Base-by-base conservation (phyloP, 2,797 vertebrate species). In the Urophycis tenuis region DNA sequence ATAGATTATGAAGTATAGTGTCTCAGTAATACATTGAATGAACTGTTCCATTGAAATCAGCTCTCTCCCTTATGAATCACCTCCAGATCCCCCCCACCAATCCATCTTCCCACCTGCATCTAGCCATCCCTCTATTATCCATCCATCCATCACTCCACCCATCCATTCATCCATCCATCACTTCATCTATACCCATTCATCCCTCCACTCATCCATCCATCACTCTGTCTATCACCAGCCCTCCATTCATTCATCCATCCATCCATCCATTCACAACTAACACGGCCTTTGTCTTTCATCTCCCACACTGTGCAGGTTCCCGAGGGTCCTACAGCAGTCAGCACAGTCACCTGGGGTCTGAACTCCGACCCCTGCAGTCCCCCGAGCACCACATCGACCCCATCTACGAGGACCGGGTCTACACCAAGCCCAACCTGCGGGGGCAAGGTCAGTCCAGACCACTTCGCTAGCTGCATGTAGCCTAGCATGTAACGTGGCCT, bases 321-420 rank as follows among this genome's bases (percentile, higher is more conserved):
- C 95, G 98, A 83, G 94, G 95, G 75, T 99, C 97, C 2, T 99
- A 98, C 88, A 99, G 96, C 91, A 98, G 96, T 91, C 98, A 99
- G 90, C 96, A 96, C 90, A 96, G 96, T 89, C 97, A 99, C 92
- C 91, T 99, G 90, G 96, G 95, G 85, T 93, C 96, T 0, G 98
- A 99, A 82, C 91, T 99, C 73, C 94, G 98, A 84, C 94, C 96
- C 25, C 93, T 99, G 81, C 98, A 99, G 91, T 99, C 98, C 77
- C 98, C 98, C 3, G 98, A 99, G 77, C 98, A 99, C 91, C 97
- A 99, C 84, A 99, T 99, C 82, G 97, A 98, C 90, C 98, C 98
- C 84, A 99, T 99, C 92, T 99, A 99, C 35, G 98, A 99, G 92
- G 98, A 99, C 92, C 92, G 97, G 83, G 96, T 99, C 84, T 99